phyloP scores from a whole-genome alignment of 2,888 invertebrate genomes.

The Scaptomyza flava region DNA sequence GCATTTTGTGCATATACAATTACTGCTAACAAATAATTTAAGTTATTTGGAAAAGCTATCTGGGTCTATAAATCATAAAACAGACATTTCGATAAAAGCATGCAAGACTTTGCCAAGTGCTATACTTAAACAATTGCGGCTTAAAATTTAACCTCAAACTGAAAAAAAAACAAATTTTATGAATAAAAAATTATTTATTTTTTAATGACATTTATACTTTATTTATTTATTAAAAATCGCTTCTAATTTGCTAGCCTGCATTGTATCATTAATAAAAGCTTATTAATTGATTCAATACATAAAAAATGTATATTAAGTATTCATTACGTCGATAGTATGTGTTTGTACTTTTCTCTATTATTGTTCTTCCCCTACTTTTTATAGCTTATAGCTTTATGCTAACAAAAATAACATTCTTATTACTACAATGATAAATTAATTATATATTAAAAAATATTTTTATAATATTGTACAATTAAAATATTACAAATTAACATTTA shows the following conservation, averaged over 20 bases:
- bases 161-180: too few relatives aligned
- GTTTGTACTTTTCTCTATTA: background rate
- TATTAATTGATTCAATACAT: background rate
- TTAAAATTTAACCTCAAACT: background rate
- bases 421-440: too few relatives aligned
- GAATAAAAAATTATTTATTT: too few relatives aligned
- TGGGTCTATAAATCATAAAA: background rate
- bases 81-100: background rate
- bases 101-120: background rate
- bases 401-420: too few relatives aligned
- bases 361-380: background rate
- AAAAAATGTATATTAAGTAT: background rate
- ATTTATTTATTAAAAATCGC: background rate
- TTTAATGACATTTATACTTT: too few relatives aligned
- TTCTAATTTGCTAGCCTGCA: background rate
- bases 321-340: background rate
- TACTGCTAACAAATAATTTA: background rate
- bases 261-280: background rate
- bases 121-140: background rate
- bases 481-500: too few relatives aligned
- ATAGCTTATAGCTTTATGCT: too few relatives aligned
- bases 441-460: too few relatives aligned
- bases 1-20: background rate
- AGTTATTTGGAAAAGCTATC: background rate
- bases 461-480: too few relatives aligned